These are phyloP conservation scores for Hepsetus odoe DNA, from an alignment of 2,113 vertebrate genomes.

Conservation along the genomic window DNA sequence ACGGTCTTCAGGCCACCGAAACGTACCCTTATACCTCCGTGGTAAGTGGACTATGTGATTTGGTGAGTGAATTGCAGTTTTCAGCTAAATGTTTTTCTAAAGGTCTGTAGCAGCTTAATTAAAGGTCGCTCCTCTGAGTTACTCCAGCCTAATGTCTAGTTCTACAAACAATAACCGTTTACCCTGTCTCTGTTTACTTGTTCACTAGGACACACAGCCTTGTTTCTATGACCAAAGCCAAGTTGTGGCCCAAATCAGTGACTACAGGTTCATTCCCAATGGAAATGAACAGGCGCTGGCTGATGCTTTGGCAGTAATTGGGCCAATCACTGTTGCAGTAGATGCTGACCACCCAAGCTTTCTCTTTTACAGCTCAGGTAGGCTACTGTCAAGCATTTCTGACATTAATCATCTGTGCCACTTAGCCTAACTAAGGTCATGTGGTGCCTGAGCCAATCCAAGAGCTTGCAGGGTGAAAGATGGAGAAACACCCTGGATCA, in stretches of 20 bases:
- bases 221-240: constrained; percentile 73
- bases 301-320: constrained; percentile 75
- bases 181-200: constrained; percentile 6
- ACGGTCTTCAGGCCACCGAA: constrained; percentile 69
- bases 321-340: constrained; percentile 77
- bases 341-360: constrained; percentile 78
- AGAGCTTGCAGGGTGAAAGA: too few species aligned
- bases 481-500: too few species aligned
- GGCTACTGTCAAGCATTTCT: background rate
- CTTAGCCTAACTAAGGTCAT: too few species aligned
- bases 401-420: background rate
- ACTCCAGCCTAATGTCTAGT: background rate
- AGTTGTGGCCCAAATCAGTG: constrained; percentile 70
- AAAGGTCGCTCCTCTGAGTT: background rate
- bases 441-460: too few species aligned
- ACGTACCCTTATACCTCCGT: constrained; percentile 77
- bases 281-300: constrained; percentile 77
- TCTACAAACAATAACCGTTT: background rate
- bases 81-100: background rate
- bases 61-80: background rate
- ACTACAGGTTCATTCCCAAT: constrained; percentile 74
- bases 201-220: constrained; percentile 72
- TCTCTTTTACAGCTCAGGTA: constrained; percentile 80
- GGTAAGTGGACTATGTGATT: constrained; percentile 54
- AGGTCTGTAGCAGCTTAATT: too few species aligned